These are phyloP conservation scores for Habropoda laboriosa DNA, from an alignment of 1,140 invertebrate genomes.

Conservation along the genomic window DNA sequence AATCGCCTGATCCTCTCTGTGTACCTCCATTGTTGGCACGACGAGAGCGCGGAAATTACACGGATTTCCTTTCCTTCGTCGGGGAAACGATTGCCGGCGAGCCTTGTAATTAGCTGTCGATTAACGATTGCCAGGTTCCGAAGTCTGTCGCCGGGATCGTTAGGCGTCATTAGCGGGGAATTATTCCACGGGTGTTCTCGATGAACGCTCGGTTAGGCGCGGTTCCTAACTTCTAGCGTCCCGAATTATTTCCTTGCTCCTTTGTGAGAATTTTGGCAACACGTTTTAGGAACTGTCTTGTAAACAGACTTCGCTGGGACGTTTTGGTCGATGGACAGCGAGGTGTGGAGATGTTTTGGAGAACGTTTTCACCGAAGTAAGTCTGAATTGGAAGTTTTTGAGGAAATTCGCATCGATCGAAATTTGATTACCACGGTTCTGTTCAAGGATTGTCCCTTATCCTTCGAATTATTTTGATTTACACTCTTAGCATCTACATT, in stretches of 20 bases:
- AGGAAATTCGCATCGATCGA: too few relatives aligned
- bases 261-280: background rate
- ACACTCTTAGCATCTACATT: too few relatives aligned
- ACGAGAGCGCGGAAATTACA: constrained; percentile 44
- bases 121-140: constrained; percentile 45
- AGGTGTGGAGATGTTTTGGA: too few relatives aligned
- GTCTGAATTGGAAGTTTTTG: too few relatives aligned
- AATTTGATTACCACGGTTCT: too few relatives aligned
- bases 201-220: constrained; percentile 19
- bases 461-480: too few relatives aligned
- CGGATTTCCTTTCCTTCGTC: constrained; percentile 47
- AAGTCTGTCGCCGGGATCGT: constrained; percentile 42
- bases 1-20: constrained; percentile 33
- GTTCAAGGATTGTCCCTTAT: too few relatives aligned
- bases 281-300: too few relatives aligned
- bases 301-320: too few relatives aligned
- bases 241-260: background rate
- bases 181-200: constrained; percentile 31
- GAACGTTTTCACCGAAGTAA: too few relatives aligned
- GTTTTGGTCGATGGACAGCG: too few relatives aligned
- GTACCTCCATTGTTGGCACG: constrained; percentile 38
- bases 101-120: constrained; percentile 50
- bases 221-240: background rate
- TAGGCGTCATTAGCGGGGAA: constrained; percentile 37
- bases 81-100: constrained; percentile 41